These are phyloP conservation scores for Rana temporaria DNA, from an alignment of 2,113 vertebrate species.

Conservation along the genomic window DNA sequence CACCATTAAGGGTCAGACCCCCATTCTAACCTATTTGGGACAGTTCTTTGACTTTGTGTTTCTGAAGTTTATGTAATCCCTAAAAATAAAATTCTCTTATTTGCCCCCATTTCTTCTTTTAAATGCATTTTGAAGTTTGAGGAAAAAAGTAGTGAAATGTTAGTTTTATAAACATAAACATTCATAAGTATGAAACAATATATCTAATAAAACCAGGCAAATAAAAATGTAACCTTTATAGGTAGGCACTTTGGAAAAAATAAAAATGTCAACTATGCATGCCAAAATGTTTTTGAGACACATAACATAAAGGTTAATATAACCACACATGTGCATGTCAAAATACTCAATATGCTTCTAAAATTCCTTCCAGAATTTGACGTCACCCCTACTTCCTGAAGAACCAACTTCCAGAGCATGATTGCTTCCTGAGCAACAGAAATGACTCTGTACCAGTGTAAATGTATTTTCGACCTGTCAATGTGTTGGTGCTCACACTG, in stretches of 20 bases:
- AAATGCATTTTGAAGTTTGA: no score
- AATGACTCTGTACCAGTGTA: conserved; percentile 30
- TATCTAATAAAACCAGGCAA: no score
- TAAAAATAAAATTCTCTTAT: no score
- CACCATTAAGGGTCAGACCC: no score
- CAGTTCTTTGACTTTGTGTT: no score
- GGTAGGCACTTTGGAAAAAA: neutral
- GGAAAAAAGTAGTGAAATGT: no score
- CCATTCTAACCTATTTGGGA: no score
- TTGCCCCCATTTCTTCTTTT: no score
- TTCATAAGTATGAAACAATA: no score
- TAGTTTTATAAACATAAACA: no score
- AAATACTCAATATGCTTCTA: conserved; percentile 36
- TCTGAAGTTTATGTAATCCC: no score
- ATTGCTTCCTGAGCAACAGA: conserved; percentile 38
- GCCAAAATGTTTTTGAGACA: conserved; percentile 2
- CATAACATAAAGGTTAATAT: conserved; percentile 7
- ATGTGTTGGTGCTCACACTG: neutral
- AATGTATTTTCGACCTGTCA: conserved; percentile 31
- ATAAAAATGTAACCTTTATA: no score
- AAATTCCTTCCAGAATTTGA: conserved; percentile 48
- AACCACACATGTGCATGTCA: conserved; percentile 36
- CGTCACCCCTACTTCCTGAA: conserved; percentile 39
- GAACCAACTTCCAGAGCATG: conserved; percentile 39
- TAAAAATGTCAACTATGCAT: neutral